Evolutionary conservation across 2,888 invertebrate genomes (phyloP).

Genomic region (Brachyptera risi): DNA sequence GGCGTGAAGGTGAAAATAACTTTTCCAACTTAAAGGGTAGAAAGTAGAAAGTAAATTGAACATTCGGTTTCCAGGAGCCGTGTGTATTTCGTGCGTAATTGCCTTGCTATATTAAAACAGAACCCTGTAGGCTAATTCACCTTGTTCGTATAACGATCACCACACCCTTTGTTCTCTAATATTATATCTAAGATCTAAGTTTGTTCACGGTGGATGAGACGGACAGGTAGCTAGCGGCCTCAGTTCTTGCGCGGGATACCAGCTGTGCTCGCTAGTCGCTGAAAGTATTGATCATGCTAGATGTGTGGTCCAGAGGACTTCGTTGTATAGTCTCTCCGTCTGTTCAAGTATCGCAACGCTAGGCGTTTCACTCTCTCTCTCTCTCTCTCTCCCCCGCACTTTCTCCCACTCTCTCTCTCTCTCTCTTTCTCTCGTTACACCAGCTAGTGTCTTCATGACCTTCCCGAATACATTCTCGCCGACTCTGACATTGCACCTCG

Average conservation of each 20-base stretch:
- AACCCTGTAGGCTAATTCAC: no score
- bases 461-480: background rate
- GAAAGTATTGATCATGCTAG: constrained; percentile 12
- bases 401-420: constrained; percentile 14
- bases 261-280: constrained; percentile 15
- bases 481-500: constrained; percentile 10
- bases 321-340: no score
- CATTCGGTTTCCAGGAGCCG: no score
- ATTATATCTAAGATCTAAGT: no score
- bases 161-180: no score
- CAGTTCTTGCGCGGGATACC: constrained; percentile 10
- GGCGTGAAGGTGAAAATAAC: no score
- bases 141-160: no score
- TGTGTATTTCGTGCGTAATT: no score
- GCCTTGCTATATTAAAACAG: no score
- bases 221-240: constrained; percentile 7
- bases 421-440: constrained; percentile 7
- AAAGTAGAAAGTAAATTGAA: no score
- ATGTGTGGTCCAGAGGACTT: background rate
- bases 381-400: constrained; percentile 23
- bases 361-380: background rate
- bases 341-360: background rate
- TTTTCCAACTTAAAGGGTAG: no score
- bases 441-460: background rate
- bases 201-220: constrained; percentile 8